phyloP scores from a whole-genome alignment of 2,888 invertebrate species.

The Chrysodeixis includens region DNA sequence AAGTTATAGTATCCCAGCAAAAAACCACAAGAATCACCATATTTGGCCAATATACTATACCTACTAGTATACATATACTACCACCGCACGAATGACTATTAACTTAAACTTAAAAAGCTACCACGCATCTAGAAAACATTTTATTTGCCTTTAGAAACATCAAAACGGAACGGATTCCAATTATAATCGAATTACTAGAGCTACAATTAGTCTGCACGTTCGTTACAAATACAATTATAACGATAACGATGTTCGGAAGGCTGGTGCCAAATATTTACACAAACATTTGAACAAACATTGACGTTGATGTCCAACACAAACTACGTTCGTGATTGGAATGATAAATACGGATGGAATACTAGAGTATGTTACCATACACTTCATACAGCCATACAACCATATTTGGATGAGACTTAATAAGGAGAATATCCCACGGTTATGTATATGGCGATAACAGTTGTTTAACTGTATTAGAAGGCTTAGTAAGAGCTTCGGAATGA shows the following conservation, averaged over 20 bases:
- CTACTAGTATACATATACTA: too few species aligned
- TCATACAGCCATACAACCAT: background rate
- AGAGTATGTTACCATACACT: background rate
- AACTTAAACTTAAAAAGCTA: too few species aligned
- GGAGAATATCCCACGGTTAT: background rate
- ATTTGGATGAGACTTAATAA: background rate
- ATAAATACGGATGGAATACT: background rate
- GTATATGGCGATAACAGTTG: background rate
- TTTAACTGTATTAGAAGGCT: background rate
- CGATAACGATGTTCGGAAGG: background rate
- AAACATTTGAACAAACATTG: slow-evolving; percentile 5
- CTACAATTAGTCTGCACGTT: slow-evolving; percentile 2
- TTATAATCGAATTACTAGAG: slow-evolving; percentile 36
- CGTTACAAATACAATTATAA: background rate
- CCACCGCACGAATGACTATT: too few species aligned
- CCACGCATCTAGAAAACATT: too few species aligned
- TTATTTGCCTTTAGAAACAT: slow-evolving; percentile 35
- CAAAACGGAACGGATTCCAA: slow-evolving; percentile 40
- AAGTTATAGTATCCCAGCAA: too few species aligned
- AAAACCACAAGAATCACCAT: too few species aligned
- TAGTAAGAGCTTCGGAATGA: background rate
- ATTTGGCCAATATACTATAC: too few species aligned
- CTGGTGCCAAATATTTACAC: background rate
- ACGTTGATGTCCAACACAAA: background rate
- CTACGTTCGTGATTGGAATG: slow-evolving; percentile 4